Base-by-base conservation (phyloP, 2,888 invertebrate genomes). In the Monoplex corrugatus region DNA sequence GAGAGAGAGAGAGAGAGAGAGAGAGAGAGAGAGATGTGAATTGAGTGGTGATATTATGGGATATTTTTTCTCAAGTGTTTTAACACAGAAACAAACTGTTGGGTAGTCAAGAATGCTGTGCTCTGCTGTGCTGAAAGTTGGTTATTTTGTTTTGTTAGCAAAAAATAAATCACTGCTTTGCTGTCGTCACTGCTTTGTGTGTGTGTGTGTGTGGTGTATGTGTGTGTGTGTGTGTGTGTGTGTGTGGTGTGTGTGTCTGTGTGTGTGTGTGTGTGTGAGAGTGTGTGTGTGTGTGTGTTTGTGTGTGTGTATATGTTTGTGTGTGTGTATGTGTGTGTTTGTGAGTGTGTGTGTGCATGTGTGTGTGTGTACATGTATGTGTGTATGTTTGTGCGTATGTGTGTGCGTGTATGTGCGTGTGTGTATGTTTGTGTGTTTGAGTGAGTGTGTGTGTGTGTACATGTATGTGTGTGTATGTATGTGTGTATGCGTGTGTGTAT, bases 401-500 rank as follows among this genome's bases (percentile, higher is more conserved):
- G n/a, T 35, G 83, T 32, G 45, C 16, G 83, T 83, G 44, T 83
- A 43, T 83, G 83, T 83, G 44, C 43, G 83, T 83, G 83, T 44
- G 43, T 43, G 80, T 40, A 44, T 45, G 45, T 83, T 23, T 83
- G 32, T 43, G 43, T 82, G 44, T 23, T 28, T 43, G 45, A 45
- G 45, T 45, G 45, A 45, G 83, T 40, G 40, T 44, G 44, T 83
- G 83, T 83, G 45, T 83, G 45, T 83, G 32, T 83, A 13, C n/a
- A 45, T 45, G 44, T 19, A 32, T 72, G 72, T 28, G n/a, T 19
- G 72, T 19, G 10, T 72, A 32, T 19, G 78, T 35, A 23, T 80
- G 80, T 80, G 80, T 80, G 80, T 80, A 28, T 80, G 80, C 35
- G 78, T 5, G 23, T 13, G 80, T 38, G 57, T 57, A 57, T 57